These are phyloP conservation scores for Desoria tigrina DNA, from an alignment of 2,888 invertebrate species.

Conservation along the genomic window DNA sequence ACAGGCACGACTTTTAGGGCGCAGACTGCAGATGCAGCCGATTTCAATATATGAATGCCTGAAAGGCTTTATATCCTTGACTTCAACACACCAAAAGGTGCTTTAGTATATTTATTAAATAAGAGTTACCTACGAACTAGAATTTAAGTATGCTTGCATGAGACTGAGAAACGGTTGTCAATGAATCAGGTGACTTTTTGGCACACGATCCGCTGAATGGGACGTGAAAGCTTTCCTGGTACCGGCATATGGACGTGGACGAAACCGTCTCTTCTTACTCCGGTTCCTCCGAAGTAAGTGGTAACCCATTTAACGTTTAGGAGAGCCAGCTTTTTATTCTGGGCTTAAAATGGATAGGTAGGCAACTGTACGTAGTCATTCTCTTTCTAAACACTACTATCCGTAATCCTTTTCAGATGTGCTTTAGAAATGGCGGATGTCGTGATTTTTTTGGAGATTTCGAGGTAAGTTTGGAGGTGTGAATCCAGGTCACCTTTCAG, in stretches of 20 bases:
- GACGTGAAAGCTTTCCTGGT: background rate
- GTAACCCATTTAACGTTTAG: constrained; percentile 8
- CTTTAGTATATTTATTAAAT: too few relatives aligned
- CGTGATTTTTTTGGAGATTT: background rate
- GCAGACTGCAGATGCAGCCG: too few relatives aligned
- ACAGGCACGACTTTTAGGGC: too few relatives aligned
- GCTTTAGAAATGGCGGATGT: constrained; percentile 18
- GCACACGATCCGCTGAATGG: constrained; percentile 7
- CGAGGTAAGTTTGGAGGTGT: background rate
- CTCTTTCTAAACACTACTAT: constrained; percentile 40
- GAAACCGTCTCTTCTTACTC: background rate
- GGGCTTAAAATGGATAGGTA: constrained; percentile 17
- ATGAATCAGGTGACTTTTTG: constrained; percentile 17
- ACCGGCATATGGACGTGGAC: background rate
- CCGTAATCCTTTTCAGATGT: constrained; percentile 49
- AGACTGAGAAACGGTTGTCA: constrained; percentile 23
- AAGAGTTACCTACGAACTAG: too few relatives aligned
- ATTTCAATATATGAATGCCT: too few relatives aligned
- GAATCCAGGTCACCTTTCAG: too few relatives aligned
- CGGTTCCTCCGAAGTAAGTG: constrained; percentile 8
- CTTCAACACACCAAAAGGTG: too few relatives aligned
- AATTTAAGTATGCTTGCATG: background rate
- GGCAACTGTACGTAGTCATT: constrained; percentile 28
- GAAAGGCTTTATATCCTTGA: too few relatives aligned
- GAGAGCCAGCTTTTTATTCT: constrained; percentile 5